A percentile compares a stretch with the other conserved stretches of the same genome.
Conservation (phyloP, 2,113 vertebrate genomes). For the Callipepla squamata region DNA sequence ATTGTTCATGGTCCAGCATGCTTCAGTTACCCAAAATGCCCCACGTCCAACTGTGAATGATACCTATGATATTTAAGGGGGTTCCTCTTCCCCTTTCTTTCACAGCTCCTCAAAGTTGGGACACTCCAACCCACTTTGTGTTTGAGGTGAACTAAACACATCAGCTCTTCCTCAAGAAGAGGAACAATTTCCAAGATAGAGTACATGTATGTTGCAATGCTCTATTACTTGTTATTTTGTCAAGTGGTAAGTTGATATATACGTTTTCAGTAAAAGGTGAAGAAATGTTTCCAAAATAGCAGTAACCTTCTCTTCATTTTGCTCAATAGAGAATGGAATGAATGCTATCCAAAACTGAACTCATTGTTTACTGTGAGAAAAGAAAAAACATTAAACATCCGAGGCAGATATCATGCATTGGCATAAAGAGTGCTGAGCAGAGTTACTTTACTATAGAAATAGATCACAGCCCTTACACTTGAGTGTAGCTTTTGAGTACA, state of each 20-base stretch:
- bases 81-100: not conserved
- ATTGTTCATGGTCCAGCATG: not conserved
- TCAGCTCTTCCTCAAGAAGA: fast-evolving
- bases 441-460: not conserved
- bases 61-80: not conserved
- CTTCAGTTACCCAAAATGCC: not conserved
- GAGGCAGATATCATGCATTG: not conserved
- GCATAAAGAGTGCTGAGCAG: not conserved
- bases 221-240: not conserved
- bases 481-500: not conserved
- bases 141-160: not conserved
- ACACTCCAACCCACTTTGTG: not conserved
- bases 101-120: not conserved
- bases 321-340: not conserved
- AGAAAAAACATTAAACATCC: not conserved
- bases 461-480: fast-evolving
- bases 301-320: not conserved
- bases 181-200: not conserved
- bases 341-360: not conserved
- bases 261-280: not conserved
- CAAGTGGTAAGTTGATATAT: not conserved
- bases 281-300: not conserved
- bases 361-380: not conserved
- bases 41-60: not conserved
- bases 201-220: fast-evolving